Base-by-base conservation (phyloP, 2,797 vertebrate genomes). In the Toxotes lorentzi region DNA sequence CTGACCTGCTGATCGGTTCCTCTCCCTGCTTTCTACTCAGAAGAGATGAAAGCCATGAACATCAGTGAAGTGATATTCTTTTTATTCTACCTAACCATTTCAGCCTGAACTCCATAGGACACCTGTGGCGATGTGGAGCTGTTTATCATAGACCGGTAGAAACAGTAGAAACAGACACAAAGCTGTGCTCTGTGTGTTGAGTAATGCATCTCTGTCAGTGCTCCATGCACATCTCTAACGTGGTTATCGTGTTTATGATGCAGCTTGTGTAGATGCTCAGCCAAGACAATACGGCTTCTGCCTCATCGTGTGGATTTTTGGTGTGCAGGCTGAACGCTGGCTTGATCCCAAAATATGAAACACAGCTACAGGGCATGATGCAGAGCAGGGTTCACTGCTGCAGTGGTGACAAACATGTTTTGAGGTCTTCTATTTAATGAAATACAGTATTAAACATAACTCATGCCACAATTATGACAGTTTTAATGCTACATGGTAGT, bases 31-130 rank as follows among this genome's bases (percentile, higher is more conserved):
- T 73, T 53, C 45, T 50, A 38, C 48, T 61, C 43, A 21, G 27
- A 69, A 40, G 47, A 74, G 70, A 89, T 85, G 54, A 85, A 84
- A 85, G 63, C 43, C n/a, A 0, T 0, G n/a, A 71, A 50, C 16
- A 65, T 76, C 43, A 59, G 40, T 57, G 47, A 43, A 57, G 34
- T 7, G 34, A 48, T 48, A 51, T 24, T 67, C 21, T 53, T 60
- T 61, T 35, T 61, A 41, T 79, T 70, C 35, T 59, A 24, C 17
- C 24, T 0, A 66, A 32, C n/a, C 27, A 0, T 68, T 53, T 79
- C n/a, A 75, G 61, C 70, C 32, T 34, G 35, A 78, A 57, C 68
- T 58, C 43, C 34, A 1, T 1, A 16, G 21, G 45, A 45, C 19
- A 0, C 13, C 34, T 19, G 43, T 17, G 72, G 32, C 48, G 4